Conservation (phyloP, 2,113 vertebrate genomes). For the Chauna torquata region DNA sequence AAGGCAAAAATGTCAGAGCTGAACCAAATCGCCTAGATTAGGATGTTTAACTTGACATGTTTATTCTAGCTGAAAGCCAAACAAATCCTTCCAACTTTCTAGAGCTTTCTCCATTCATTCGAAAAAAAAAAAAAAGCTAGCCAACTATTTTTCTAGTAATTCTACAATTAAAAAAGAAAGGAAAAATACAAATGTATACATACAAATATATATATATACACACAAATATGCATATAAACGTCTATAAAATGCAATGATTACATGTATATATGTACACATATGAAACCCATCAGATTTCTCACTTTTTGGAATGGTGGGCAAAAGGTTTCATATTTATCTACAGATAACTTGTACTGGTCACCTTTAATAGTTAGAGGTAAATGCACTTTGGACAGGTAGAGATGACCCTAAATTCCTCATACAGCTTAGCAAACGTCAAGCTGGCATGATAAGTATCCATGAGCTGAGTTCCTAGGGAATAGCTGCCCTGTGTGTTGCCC, state of each 20-base stretch:
- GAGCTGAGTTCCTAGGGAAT: neutral
- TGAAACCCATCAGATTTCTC: neutral
- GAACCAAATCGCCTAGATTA: slow-evolving; percentile 39
- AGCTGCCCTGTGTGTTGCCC: neutral
- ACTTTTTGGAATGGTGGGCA: neutral
- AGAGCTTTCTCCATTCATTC: neutral
- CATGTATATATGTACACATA: neutral
- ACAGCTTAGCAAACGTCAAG: neutral
- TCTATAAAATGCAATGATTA: neutral
- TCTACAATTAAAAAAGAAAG: neutral
- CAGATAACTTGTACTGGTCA: neutral
- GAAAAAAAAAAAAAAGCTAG: neutral
- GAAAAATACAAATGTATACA: neutral
- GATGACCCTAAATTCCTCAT: neutral
- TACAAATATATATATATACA: neutral
- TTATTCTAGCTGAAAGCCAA: slow-evolving; percentile 40
- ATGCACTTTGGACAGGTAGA: neutral
- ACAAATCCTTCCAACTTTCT: neutral
- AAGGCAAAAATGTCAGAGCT: slow-evolving; percentile 40
- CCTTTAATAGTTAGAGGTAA: neutral
- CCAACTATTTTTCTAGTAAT: neutral
- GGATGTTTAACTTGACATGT: slow-evolving; percentile 29
- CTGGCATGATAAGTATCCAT: accelerated
- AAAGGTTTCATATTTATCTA: neutral
- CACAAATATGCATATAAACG: neutral